phyloP scores from a whole-genome alignment of 2,797 vertebrate genomes.

The Cygnus olor region DNA sequence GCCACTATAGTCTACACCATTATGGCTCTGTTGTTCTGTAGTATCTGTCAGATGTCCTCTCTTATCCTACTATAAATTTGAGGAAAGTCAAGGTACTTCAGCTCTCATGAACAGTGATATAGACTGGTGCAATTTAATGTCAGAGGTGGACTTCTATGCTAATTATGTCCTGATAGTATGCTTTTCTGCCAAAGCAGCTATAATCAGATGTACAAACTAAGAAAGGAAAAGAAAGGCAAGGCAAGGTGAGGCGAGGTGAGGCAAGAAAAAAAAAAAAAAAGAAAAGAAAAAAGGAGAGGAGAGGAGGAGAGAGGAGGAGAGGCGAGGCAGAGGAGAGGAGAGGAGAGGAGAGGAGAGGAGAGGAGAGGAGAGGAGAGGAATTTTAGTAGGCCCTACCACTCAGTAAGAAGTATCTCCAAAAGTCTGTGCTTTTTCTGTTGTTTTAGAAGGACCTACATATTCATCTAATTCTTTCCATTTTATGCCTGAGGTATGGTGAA shows the following conservation, averaged over 20 bases:
- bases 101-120: neutral
- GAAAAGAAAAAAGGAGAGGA: too few relatives aligned
- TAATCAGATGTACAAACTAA: neutral
- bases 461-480: neutral
- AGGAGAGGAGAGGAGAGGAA: too few relatives aligned
- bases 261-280: too few relatives aligned
- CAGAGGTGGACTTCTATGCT: neutral
- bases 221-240: neutral
- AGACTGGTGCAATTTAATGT: neutral
- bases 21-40: neutral
- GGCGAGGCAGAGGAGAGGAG: too few relatives aligned
- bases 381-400: neutral
- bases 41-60: neutral
- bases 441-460: neutral
- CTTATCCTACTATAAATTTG: neutral
- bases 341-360: too few relatives aligned
- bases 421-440: neutral
- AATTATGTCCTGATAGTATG: neutral
- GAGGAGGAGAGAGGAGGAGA: rapidly evolving
- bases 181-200: neutral
- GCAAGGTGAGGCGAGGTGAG: too few relatives aligned
- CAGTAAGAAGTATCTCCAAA: neutral
- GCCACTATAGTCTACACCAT: neutral
- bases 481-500: neutral
- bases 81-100: neutral